These are phyloP conservation scores for Tiaroga cobitis DNA, from an alignment of 2,797 vertebrate species.

Conservation along the genomic window DNA sequence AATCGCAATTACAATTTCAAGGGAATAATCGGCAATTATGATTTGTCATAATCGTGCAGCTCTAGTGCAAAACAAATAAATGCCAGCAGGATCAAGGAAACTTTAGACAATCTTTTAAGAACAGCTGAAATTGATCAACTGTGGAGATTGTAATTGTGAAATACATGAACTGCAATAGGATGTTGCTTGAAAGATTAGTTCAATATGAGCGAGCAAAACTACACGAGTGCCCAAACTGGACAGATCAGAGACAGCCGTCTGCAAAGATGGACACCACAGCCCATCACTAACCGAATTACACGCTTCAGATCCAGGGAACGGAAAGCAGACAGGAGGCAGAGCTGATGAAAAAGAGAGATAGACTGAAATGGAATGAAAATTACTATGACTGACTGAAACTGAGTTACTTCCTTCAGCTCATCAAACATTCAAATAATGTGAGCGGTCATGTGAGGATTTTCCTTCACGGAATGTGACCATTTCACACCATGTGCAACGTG, in stretches of 20 bases:
- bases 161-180: not conserved
- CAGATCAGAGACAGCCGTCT: constrained; percentile 35
- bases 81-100: not conserved
- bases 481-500: not conserved
- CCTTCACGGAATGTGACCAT: constrained; percentile 5
- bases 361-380: constrained; percentile 26
- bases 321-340: constrained; percentile 26
- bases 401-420: constrained; percentile 42
- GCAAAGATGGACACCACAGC: constrained; percentile 36
- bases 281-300: constrained; percentile 39
- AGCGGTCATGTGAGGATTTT: not conserved
- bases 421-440: constrained; percentile 36
- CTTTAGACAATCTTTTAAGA: constrained; percentile 2
- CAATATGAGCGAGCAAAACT: constrained; percentile 40
- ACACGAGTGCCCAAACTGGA: constrained; percentile 31
- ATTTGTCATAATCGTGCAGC: too few species aligned
- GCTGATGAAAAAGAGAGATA: constrained; percentile 3
- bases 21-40: too few species aligned
- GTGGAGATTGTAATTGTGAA: not conserved
- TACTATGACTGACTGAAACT: constrained; percentile 8
- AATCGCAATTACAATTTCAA: too few species aligned
- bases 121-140: constrained; percentile 14
- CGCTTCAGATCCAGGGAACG: constrained; percentile 40
- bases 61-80: not conserved
- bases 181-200: not conserved